Percentiles rank a stretch among this genome's conserved stretches.
phyloP scores from a whole-genome alignment of 2,888 invertebrate genomes.

The Frankliniella fusca region DNA sequence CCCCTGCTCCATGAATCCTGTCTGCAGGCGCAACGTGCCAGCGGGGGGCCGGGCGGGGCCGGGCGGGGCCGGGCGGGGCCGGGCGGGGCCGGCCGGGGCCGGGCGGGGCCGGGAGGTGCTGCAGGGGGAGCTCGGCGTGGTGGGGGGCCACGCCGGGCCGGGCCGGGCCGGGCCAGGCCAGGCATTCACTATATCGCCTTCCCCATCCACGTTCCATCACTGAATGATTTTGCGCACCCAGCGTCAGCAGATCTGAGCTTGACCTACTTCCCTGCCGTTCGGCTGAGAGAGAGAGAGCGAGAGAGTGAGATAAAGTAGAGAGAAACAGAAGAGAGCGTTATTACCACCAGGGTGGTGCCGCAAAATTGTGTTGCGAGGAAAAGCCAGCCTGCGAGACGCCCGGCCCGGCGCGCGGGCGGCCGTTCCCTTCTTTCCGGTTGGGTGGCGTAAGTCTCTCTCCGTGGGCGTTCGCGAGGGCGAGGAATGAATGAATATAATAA shows the following conservation, averaged over 20 bases:
- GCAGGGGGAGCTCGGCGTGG: neutral
- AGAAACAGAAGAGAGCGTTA: too few species aligned
- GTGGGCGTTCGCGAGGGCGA: too few species aligned
- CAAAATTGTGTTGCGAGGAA: too few species aligned
- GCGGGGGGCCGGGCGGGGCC: neutral
- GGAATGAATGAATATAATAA: too few species aligned
- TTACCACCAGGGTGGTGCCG: too few species aligned
- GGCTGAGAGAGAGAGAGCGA: neutral
- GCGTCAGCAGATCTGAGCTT: neutral
- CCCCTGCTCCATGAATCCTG: neutral
- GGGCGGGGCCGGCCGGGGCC: neutral
- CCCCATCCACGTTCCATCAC: too few species aligned
- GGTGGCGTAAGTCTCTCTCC: too few species aligned
- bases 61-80: neutral
- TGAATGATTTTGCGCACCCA: too few species aligned
- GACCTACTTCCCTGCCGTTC: neutral
- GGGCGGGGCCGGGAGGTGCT: neutral
- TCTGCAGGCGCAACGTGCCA: neutral
- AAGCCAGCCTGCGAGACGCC: too few species aligned
- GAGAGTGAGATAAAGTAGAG: neutral
- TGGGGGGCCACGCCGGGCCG: neutral
- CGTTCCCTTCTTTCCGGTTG: too few species aligned
- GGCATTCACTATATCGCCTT: too few species aligned
- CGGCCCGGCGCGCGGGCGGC: too few species aligned
- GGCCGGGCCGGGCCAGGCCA: neutral